Evolutionary conservation across 2,888 invertebrate species (phyloP), one percentile per base, ranked within the genome.

Genomic region (Bombyx huttoni): DNA sequence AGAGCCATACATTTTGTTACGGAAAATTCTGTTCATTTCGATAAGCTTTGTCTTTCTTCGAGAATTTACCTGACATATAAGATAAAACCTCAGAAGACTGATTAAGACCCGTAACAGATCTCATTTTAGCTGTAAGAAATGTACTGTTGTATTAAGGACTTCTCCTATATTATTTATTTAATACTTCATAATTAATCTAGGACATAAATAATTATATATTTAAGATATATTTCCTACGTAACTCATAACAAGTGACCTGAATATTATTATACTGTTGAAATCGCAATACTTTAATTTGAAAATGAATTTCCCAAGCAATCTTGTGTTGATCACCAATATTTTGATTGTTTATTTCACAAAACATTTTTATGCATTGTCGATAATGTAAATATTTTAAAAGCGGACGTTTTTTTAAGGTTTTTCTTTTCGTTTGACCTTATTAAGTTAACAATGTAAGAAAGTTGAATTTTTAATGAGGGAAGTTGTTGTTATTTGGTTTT

Each of bases 21-120:
- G 64, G 64, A 63, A 66, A 68, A 65, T 63, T 61, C 60, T 53
- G 64, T 71, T 72, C 60, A 61, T 60, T 60, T 61, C 67, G 63
- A 66, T 65, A 65, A 61, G 60, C 62, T 58, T 57, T 60, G 57
- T 63, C 60, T 61, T 60, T 61, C 58, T 53, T 58, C 59, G 54
- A 51, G 54, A 53, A 58, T 63, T 56, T 62, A 58, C 55, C 55
- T 54, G 54, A 50, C 54, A 53, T 35, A 33, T 50, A 48, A 52
- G 35, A 46, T 34, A 53, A 9, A 40, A 34, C 13, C 5, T n/a
- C 40, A 50, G 50, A 50, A 48, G 45, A 48, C 34, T 49, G 35
- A 40, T 40, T 10, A 12, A 40, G 40, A 40, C 12, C 12, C 40
- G 40, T 40, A 12, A 12, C 8, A 40, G 12, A 40, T 40, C 12